phyloP scores from a whole-genome alignment of 1,140 invertebrate genomes.

The Cataglyphis hispanica region DNA sequence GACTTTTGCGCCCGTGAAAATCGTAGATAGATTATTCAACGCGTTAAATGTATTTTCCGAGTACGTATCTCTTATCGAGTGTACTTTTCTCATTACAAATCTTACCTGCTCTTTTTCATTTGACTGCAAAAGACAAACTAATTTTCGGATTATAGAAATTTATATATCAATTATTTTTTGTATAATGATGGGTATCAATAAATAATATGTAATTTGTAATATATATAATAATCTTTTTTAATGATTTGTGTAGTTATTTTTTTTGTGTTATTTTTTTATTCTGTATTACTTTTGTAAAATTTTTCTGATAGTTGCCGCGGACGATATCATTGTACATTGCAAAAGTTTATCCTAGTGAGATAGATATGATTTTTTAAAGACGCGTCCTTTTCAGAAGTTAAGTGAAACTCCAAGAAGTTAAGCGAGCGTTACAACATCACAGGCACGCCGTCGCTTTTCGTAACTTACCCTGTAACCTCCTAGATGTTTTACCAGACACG shows the following conservation, averaged over 20 bases:
- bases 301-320: background rate
- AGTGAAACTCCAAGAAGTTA: conserved; percentile 51
- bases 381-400: conserved; percentile 51
- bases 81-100: conserved; percentile 11
- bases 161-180: background rate
- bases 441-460: conserved; percentile 47
- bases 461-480: conserved; percentile 95
- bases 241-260: background rate
- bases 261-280: background rate
- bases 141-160: background rate
- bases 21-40: conserved; percentile 31
- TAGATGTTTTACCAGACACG: conserved; percentile 94
- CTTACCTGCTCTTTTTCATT: background rate
- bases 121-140: background rate
- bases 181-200: too few species aligned
- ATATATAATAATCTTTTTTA: background rate
- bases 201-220: background rate
- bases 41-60: conserved; percentile 41
- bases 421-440: conserved; percentile 55
- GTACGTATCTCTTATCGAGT: conserved; percentile 11
- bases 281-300: background rate
- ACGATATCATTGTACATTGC: background rate
- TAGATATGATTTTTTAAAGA: conserved; percentile 57
- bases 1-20: conserved; percentile 29
- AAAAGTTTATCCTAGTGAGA: conserved; percentile 17